phyloP scores from a whole-genome alignment of 1,140 invertebrate species.

The Cyrtorhinus lividipennis region DNA sequence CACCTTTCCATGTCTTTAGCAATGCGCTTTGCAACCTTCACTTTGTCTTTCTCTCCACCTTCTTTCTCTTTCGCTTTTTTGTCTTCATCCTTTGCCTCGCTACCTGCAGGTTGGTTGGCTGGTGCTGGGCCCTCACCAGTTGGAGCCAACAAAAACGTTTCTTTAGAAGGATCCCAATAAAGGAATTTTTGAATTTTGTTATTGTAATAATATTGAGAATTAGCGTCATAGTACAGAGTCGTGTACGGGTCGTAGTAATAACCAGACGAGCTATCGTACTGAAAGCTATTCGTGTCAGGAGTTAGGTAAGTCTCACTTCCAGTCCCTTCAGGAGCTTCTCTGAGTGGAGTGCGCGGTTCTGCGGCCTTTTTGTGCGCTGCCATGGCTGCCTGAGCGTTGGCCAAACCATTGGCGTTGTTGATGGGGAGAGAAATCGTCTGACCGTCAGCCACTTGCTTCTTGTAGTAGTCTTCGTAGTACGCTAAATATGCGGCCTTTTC shows the following conservation, averaged over 20 bases:
- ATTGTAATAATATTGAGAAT: slow-evolving; percentile 88
- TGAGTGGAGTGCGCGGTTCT: slow-evolving; percentile 26
- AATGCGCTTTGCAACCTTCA: slow-evolving; percentile 95
- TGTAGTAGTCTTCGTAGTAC: slow-evolving; percentile 72
- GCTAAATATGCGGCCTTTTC: slow-evolving; percentile 57
- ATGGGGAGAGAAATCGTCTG: slow-evolving; percentile 33
- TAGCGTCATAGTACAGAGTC: slow-evolving; percentile 89
- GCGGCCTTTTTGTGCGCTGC: slow-evolving; percentile 63
- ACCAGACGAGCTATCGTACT: slow-evolving; percentile 88
- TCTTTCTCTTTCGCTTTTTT: slow-evolving; percentile 25
- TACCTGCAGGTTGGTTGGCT: slow-evolving; percentile 16
- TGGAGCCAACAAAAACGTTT: slow-evolving; percentile 63
- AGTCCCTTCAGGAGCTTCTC: slow-evolving; percentile 27
- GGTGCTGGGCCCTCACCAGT: slow-evolving; percentile 31
- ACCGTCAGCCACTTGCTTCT: slow-evolving; percentile 48
- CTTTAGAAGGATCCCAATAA: slow-evolving; percentile 80
- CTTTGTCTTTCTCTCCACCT: slow-evolving; percentile 34
- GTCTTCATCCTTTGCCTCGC: slow-evolving; percentile 33
- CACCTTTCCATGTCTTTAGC: slow-evolving; percentile 93
- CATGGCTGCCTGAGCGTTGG: slow-evolving; percentile 50
- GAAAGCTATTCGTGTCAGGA: slow-evolving; percentile 81
- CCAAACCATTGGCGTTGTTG: slow-evolving; percentile 28
- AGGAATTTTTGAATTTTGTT: slow-evolving; percentile 77
- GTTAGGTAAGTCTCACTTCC: slow-evolving; percentile 37
- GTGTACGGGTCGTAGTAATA: slow-evolving; percentile 93